These are phyloP conservation scores for Alauda arvensis DNA, from an alignment of 2,797 vertebrate genomes.

Conservation along the genomic window DNA sequence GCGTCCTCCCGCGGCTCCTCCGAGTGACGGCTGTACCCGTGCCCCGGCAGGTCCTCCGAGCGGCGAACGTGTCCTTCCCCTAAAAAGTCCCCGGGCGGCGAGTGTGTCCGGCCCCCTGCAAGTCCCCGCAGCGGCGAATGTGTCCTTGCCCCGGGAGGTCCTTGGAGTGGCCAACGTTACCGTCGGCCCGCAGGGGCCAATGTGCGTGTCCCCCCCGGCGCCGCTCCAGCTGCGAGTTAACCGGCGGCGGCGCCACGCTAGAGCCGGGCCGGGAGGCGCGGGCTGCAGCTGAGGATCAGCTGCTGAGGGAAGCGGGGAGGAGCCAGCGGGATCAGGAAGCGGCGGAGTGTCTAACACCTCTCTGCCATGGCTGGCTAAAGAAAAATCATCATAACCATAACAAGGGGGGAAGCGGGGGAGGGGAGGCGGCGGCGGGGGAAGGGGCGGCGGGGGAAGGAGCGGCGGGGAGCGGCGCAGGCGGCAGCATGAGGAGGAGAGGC, in stretches of 20 bases:
- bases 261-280: conserved; percentile 45
- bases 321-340: conserved; percentile 69
- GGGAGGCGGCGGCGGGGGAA: conserved; percentile 46
- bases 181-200: background rate
- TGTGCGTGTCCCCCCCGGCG: background rate
- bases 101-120: background rate
- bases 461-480: conserved; percentile 29
- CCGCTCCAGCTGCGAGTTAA: background rate
- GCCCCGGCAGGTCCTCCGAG: background rate
- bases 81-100: background rate
- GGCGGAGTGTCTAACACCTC: conserved; percentile 71
- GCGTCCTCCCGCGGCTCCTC: background rate
- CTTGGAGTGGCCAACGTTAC: background rate
- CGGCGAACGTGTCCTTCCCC: background rate
- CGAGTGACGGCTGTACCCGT: background rate
- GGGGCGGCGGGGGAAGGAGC: conserved; percentile 49
- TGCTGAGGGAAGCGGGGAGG: conserved; percentile 64
- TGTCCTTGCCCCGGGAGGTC: background rate
- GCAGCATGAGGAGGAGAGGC: conserved; percentile 83
- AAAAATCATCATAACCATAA: conserved; percentile 66
- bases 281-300: conserved; percentile 72
- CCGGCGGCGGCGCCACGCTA: conserved; percentile 22
- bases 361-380: conserved; percentile 72
- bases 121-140: background rate
- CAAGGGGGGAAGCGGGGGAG: conserved; percentile 55